Evolutionary conservation across 2,797 vertebrate species (phyloP), one percentile per base, ranked within the genome.

Genomic region (Acrossocheilus fasciatus): DNA sequence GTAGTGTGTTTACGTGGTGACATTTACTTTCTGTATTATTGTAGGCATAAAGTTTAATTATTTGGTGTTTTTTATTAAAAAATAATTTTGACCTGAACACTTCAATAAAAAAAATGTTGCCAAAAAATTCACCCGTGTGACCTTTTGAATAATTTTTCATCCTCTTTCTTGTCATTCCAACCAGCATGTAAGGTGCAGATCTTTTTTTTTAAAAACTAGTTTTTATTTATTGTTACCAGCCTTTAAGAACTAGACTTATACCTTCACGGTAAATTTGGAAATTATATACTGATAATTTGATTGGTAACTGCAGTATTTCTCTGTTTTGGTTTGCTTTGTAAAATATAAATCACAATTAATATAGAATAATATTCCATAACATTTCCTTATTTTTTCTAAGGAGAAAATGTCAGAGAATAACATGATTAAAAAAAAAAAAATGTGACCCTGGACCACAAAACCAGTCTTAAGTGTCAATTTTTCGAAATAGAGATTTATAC

Each of bases 1-100:
- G 45, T 54, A 12, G 39, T 45, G 17, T 79, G 23, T 64, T 45
- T 20, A 62, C 23, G 68, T 20, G 68, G 34, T 84, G 30, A 66
- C 43, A 9, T 68, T 54, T 69, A 69, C 74, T 41, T 41, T 76
- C 68, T 77, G 23, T 69, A 84, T 77, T 54, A 43, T 30, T 54
- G 23, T 66, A 76, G 14, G 50, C 69, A 7, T 73, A 5, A 39
- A 68, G 23, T 54, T 68, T 7, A 75, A 45, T 26, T 73, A 26
- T 30, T 20, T 82, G 50, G 8, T 50, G 68, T 82, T 59, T 82
- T 8, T 54, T 50, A n/a, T 30, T 83, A 30, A 14, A 26, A 64
- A 17, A 76, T 12, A 1, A 36, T 10, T 68, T 78, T 68, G 45
- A 77, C 10, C 43, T 36, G 34, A 20, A 43, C 10, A 54, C 43